phyloP scores from a whole-genome alignment of 2,888 invertebrate genomes.

The Allygus modestus region DNA sequence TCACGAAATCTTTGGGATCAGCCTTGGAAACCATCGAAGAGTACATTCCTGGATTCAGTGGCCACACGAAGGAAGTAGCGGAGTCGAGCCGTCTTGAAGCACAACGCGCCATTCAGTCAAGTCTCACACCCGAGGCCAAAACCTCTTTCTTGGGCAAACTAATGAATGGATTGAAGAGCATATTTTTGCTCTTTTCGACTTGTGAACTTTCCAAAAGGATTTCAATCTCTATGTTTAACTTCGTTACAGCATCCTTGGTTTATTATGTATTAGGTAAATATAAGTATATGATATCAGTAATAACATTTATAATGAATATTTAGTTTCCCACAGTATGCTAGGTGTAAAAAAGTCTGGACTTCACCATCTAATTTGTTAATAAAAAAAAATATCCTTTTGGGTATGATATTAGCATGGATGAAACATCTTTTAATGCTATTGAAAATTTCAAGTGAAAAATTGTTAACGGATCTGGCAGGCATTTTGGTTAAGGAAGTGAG shows the following conservation, averaged over 20 bases:
- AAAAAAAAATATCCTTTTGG: too few relatives aligned
- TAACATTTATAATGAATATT: too few relatives aligned
- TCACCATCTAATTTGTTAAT: too few relatives aligned
- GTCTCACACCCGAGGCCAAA: neutral
- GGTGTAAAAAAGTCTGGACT: too few relatives aligned
- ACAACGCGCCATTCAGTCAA: neutral
- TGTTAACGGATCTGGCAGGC: too few relatives aligned
- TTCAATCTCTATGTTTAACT: constrained; percentile 70
- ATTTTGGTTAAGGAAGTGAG: too few relatives aligned
- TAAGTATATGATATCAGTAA: too few relatives aligned
- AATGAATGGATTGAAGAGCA: neutral
- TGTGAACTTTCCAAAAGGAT: constrained; percentile 70
- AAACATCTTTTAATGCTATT: too few relatives aligned
- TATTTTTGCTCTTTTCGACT: constrained; percentile 68
- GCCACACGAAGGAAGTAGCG: neutral
- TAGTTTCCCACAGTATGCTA: too few relatives aligned
- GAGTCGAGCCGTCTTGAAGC: neutral
- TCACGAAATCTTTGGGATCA: neutral
- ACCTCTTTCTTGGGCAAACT: neutral
- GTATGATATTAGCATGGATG: too few relatives aligned
- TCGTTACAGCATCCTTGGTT: constrained; percentile 71
- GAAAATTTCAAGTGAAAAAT: too few relatives aligned
- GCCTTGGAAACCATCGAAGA: neutral
- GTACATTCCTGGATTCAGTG: neutral
- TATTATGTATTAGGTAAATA: constrained; percentile 71